A percentile compares a stretch with the other conserved stretches of the same genome.
Evolutionary conservation across 2,113 vertebrate genomes (phyloP).

Genomic region (Proterorhinus semilunaris): DNA sequence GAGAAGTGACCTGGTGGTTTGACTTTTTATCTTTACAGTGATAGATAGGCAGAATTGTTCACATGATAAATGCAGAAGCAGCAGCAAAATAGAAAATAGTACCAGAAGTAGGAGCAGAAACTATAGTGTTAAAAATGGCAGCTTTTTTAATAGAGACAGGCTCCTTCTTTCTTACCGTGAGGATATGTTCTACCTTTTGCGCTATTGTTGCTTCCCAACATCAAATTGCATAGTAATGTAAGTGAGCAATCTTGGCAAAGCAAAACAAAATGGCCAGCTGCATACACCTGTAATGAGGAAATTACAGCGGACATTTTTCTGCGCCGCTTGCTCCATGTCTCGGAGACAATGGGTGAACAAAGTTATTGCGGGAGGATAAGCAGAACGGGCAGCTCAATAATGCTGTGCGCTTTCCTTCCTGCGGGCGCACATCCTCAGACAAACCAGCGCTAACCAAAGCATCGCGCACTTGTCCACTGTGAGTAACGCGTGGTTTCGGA

Average conservation of each 20-base stretch:
- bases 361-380: constrained; percentile 18
- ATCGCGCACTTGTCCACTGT: constrained; percentile 15
- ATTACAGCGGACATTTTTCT: background rate
- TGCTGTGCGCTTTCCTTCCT: constrained; percentile 2
- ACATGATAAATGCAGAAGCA: too few relatives aligned
- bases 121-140: too few relatives aligned
- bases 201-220: background rate
- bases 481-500: constrained; percentile 21
- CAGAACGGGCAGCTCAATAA: constrained; percentile 17
- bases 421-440: constrained; percentile 13
- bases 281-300: background rate
- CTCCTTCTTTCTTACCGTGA: too few relatives aligned
- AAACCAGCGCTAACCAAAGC: constrained; percentile 19
- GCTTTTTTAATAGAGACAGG: too few relatives aligned
- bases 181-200: background rate
- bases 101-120: too few relatives aligned
- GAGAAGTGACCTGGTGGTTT: too few relatives aligned
- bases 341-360: constrained; percentile 3
- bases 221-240: background rate
- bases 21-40: too few relatives aligned
- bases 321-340: background rate
- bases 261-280: background rate
- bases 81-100: too few relatives aligned
- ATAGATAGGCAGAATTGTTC: too few relatives aligned
- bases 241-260: background rate